These are phyloP conservation scores for Piscicola geometra DNA, from an alignment of 2,888 invertebrate genomes.

Conservation along the genomic window DNA sequence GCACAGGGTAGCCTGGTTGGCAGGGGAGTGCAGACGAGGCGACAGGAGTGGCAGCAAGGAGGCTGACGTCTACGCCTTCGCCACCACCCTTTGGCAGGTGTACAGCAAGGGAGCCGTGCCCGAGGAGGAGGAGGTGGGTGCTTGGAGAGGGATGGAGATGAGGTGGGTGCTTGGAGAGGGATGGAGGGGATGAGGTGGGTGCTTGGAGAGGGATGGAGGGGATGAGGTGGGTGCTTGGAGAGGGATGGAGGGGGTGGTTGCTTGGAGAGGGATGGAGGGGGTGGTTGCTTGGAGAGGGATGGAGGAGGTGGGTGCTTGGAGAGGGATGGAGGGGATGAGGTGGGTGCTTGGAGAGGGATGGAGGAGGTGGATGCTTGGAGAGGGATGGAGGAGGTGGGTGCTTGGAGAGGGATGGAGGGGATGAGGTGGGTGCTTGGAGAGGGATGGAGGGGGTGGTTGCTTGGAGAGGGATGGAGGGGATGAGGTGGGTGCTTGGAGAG, in stretches of 20 bases:
- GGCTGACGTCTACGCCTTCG: conserved; percentile 85
- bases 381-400: no score
- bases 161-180: background rate
- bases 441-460: no score
- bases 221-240: background rate
- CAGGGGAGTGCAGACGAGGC: conserved; percentile 69
- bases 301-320: no score
- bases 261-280: no score
- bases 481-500: no score
- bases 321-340: no score
- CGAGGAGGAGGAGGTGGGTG: conserved; percentile 14
- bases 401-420: no score
- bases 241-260: conserved; percentile 53
- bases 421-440: no score
- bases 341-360: no score
- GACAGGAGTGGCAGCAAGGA: conserved; percentile 51
- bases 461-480: no score
- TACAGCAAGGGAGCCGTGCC: conserved; percentile 69
- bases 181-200: background rate
- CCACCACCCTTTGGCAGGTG: conserved; percentile 86
- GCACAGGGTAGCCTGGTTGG: conserved; percentile 79
- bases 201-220: background rate
- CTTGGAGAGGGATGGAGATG: conserved; percentile 27
- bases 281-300: no score
- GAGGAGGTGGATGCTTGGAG: no score